Percentiles rank a stretch among this genome's conserved stretches.
Conservation (phyloP, 2,888 invertebrate species). For the Pterostichus madidus region DNA sequence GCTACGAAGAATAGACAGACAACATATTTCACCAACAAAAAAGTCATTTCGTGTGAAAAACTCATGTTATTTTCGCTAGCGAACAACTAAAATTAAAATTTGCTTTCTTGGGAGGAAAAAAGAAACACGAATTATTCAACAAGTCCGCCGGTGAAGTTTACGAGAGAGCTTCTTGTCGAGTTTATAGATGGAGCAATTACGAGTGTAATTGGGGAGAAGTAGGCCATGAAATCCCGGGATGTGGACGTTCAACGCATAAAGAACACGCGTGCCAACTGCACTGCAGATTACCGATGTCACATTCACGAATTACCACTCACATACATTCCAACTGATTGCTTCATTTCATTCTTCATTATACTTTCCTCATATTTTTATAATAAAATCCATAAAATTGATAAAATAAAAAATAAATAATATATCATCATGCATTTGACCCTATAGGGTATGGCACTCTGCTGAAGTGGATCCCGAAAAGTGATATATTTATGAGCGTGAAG, state of each 20-base stretch:
- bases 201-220: constrained; percentile 60
- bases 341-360: background rate
- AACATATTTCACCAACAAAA: constrained; percentile 2
- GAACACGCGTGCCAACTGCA: constrained; percentile 60
- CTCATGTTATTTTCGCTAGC: background rate
- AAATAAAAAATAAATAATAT: too few relatives aligned
- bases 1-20: background rate
- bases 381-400: too few relatives aligned
- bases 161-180: constrained; percentile 11
- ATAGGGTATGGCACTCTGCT: too few relatives aligned
- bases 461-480: too few relatives aligned
- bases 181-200: constrained; percentile 61
- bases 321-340: background rate
- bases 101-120: background rate
- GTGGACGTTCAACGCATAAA: constrained; percentile 54
- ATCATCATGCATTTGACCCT: too few relatives aligned
- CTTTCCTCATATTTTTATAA: too few relatives aligned
- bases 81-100: constrained; percentile 20
- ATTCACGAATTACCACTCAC: constrained; percentile 1
- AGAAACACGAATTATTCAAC: constrained; percentile 21
- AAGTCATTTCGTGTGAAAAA: constrained; percentile 3
- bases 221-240: constrained; percentile 51
- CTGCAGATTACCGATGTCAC: constrained; percentile 8
- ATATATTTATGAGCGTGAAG: too few relatives aligned
- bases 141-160: constrained; percentile 29